Evolutionary conservation across 2,113 vertebrate species (phyloP).

Genomic region (Calidris pugnax): DNA sequence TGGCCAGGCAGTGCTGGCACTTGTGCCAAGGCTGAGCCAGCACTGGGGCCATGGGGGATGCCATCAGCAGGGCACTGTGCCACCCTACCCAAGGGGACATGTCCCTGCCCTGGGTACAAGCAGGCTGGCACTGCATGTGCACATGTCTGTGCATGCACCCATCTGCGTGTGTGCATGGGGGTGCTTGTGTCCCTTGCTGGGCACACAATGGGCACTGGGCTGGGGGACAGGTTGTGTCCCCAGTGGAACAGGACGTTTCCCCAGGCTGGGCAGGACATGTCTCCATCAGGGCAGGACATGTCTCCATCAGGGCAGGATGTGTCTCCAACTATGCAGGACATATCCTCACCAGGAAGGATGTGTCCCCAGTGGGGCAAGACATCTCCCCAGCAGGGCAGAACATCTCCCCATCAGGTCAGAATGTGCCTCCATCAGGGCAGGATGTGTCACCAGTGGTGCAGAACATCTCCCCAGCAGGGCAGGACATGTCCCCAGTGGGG

Average conservation of each 20-base stretch:
- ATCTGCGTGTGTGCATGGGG: accelerated
- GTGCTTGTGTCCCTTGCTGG: background rate
- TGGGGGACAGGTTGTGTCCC: background rate
- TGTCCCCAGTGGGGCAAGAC: no score
- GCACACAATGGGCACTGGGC: background rate
- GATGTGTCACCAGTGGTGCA: background rate
- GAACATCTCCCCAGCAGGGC: no score
- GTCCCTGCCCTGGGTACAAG: background rate
- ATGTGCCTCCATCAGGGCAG: no score
- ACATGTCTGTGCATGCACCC: accelerated
- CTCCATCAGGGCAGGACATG: no score
- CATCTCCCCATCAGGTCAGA: background rate
- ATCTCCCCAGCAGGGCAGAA: background rate
- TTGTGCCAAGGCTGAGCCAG: background rate
- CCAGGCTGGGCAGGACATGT: background rate
- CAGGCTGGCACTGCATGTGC: background rate
- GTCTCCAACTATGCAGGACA: background rate
- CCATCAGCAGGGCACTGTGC: background rate
- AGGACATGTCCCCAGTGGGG: no score
- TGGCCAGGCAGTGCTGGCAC: background rate
- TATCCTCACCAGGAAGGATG: background rate
- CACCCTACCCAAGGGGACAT: background rate
- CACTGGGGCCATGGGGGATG: no score
- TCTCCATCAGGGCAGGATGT: background rate
- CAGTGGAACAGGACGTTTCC: background rate